Base-by-base conservation (phyloP, 2,797 vertebrate species). In the Lepidocolaptes lacrymiger region DNA sequence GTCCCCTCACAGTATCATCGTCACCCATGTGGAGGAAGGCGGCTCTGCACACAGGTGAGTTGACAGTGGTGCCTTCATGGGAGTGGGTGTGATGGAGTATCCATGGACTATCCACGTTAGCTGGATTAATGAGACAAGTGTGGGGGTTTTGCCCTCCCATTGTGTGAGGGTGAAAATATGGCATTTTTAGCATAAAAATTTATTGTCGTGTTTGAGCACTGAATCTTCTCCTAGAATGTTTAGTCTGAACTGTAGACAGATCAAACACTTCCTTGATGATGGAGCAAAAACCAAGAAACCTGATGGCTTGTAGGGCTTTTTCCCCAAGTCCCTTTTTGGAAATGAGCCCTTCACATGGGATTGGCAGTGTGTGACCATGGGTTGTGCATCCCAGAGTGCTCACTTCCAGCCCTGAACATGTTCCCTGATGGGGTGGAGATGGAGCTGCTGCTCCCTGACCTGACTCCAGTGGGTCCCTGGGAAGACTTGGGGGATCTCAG, bases 41-140 rank as follows among this genome's bases (percentile, higher is more conserved):
- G 99, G 99, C 34, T 98, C 98, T 2, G 98, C 98, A 84, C 98
- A 99, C 98, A 99, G 99, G 99, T 99, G 98, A 97, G 71, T 39
- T 3, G 13, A 51, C 22, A 3, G 56, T 8, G 11, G 39, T 82
- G 62, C 22, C 54, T 46, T 80, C 2, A 0, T 8, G 24, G 37
- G 54, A 20, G 32, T 28, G 44, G 55, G 21, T 43, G 58, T 58
- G 39, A 34, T 72, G 13, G 36, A 51, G 20, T 56, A 27, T 39
- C 37, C 59, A 30, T 41, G 27, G 59, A 21, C 59, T 62, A 30
- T 41, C 27, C 13, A 14, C 30, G 59, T 41, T 79, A 74, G 7
- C 28, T 49, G 17, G 13, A 20, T 11, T 85, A 27, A 23, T 13
- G 28, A 72, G 68, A 49, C 12, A 26, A 10, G 6, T 3, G 4